Evolutionary conservation across 2,797 vertebrate species (phyloP), one percentile per base, ranked within the genome.

Genomic region (Pampus argenteus): DNA sequence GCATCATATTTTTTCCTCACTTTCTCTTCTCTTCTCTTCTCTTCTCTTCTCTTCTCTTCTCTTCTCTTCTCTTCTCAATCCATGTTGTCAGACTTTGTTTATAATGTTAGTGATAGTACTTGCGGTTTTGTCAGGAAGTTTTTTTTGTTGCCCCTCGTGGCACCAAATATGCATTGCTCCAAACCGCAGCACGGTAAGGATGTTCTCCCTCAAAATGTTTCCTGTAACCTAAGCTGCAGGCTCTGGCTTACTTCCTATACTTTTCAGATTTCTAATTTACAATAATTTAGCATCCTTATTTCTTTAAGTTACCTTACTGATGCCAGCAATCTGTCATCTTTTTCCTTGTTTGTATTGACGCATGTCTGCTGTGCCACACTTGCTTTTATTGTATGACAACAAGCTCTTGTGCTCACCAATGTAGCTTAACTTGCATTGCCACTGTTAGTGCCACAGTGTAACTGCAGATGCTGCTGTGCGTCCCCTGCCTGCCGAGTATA

Each of bases 191-290:
- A 45, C 75, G 48, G 82, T 62, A 62, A 74, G 71, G 82, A 85
- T 54, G 60, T 80, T 86, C 81, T 79, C 78, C 76, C 58, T 82
- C 63, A 58, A 57, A 84, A 79, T 31, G 4, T 67, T 90, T 89
- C 84, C 81, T 91, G 90, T 91, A 89, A 91, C 84, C 71, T 67
- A 86, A 85, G 73, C 49, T 52, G 22, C 45, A 58, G 34, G 62
- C 61, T 70, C 48, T 7, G 56, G 29, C n/a, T 52, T 9, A 34
- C 28, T 22, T 45, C n/a, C 55, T 51, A 57, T 62, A 25, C 31
- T 29, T 20, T 52, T 66, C 26, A 44, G 5, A 3, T 44, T 44
- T 44, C 10, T 45, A 20, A 59, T 63, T 50, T 74, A 54, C 14
- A n/a, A 14, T 63, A 28, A 52, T 60, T 31, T 52, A 18, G 6